These are phyloP conservation scores for Cheirogaleus medius DNA, from an alignment of 2,113 vertebrate genomes.

Conservation along the genomic window DNA sequence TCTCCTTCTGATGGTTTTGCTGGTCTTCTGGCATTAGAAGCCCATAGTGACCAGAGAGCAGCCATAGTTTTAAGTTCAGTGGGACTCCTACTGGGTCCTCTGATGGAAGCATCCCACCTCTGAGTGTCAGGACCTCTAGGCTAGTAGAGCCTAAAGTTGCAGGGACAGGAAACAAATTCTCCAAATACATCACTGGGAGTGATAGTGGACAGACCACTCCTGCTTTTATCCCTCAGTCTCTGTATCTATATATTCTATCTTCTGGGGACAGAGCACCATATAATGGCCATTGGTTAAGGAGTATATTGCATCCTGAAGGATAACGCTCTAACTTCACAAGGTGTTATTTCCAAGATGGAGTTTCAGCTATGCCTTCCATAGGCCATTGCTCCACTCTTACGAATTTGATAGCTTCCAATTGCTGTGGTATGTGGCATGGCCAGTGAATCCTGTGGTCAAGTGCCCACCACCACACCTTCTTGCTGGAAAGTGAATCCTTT, in stretches of 20 bases:
- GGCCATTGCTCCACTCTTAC: not conserved
- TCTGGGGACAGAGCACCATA: not conserved
- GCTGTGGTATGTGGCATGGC: not conserved
- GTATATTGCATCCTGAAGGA: not conserved
- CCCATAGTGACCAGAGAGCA: not conserved
- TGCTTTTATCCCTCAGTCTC: not conserved
- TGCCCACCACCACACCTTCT: not conserved
- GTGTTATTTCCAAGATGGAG: not conserved
- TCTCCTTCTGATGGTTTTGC: not conserved
- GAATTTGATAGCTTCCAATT: not conserved
- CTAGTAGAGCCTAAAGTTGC: not conserved
- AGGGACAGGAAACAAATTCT: not conserved
- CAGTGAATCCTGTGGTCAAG: not conserved
- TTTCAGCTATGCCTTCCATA: not conserved
- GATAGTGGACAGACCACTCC: not conserved
- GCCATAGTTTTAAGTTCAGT: too few relatives aligned
- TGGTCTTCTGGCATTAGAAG: not conserved
- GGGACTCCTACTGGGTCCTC: not conserved
- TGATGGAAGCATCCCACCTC: not conserved
- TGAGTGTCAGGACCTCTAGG: not conserved
- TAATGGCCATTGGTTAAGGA: not conserved
- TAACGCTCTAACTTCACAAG: not conserved
- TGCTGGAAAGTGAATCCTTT: not conserved
- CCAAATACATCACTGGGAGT: not conserved
- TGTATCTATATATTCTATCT: not conserved